Evolutionary conservation across 2,888 invertebrate species (phyloP).

Genomic region (Apodemia mormo): DNA sequence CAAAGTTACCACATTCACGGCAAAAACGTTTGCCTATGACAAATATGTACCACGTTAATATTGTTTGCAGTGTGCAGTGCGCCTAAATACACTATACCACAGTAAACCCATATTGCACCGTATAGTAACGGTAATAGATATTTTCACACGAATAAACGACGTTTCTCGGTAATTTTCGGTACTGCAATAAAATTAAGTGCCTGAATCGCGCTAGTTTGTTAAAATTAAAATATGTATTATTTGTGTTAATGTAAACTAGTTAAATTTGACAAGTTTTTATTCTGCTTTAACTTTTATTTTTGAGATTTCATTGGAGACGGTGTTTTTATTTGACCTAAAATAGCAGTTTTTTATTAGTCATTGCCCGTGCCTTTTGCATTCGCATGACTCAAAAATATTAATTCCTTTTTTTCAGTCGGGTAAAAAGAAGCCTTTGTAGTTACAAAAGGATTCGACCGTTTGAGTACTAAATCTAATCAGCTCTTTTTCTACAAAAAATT

Average conservation of each 20-base stretch:
- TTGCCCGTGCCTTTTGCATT: too few species aligned
- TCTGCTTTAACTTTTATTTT: too few species aligned
- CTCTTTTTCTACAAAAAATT: too few species aligned
- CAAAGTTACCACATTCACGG: conserved; percentile 1
- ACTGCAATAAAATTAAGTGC: conserved; percentile 30
- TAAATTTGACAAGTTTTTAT: neutral
- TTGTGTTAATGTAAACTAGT: neutral
- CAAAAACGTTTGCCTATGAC: neutral
- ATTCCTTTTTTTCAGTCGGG: too few species aligned
- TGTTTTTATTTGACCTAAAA: too few species aligned
- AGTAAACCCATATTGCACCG: conserved; percentile 22
- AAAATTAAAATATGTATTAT: conserved; percentile 24
- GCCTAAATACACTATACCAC: conserved; percentile 11
- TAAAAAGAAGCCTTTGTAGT: too few species aligned
- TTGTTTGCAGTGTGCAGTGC: conserved; percentile 3
- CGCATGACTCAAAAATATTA: too few species aligned
- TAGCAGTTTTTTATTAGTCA: too few species aligned
- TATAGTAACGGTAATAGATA: conserved; percentile 42
- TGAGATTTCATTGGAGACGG: too few species aligned
- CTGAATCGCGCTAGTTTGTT: conserved; percentile 33
- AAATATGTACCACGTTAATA: conserved; percentile 1
- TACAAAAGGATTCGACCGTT: too few species aligned
- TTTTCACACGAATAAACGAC: conserved; percentile 40
- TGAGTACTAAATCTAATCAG: too few species aligned
- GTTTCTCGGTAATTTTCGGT: conserved; percentile 40